These are phyloP conservation scores for Cossypha polioptera DNA, from an alignment of 2,797 vertebrate genomes.

Conservation along the genomic window DNA sequence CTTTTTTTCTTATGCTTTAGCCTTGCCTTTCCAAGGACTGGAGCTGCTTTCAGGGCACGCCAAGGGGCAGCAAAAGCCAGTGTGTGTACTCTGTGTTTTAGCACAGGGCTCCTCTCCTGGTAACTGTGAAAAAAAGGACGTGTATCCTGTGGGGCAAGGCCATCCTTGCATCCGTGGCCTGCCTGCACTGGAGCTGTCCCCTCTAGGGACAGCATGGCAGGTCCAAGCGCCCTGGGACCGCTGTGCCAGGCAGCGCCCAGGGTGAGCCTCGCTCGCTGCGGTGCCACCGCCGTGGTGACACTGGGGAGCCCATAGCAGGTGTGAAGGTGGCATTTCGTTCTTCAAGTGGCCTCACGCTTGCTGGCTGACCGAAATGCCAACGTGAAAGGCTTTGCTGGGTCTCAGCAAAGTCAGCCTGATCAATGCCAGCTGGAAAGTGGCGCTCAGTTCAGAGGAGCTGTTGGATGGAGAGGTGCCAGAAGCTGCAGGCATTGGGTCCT, in stretches of 20 bases:
- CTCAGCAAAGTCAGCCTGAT: not conserved
- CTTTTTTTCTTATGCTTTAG: slow-evolving; percentile 30
- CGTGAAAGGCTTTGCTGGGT: not conserved
- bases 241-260: fast-evolving
- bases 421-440: not conserved
- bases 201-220: not conserved
- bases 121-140: not conserved
- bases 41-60: slow-evolving; percentile 19
- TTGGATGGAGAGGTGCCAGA: not conserved
- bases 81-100: not conserved
- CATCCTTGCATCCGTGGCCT: not conserved
- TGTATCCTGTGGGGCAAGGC: not conserved
- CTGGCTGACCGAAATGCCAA: not conserved
- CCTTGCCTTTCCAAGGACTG: slow-evolving; percentile 53
- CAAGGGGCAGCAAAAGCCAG: not conserved
- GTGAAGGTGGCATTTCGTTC: fast-evolving
- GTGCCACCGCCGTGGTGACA: fast-evolving
- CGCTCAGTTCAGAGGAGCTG: not conserved
- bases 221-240: not conserved
- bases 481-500: not conserved
- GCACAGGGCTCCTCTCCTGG: not conserved
- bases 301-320: fast-evolving
- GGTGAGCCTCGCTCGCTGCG: fast-evolving
- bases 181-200: not conserved
- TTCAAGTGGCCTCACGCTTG: fast-evolving